Evolutionary conservation across 2,888 invertebrate genomes (phyloP).

Genomic region (Cryptocephalus primarius): DNA sequence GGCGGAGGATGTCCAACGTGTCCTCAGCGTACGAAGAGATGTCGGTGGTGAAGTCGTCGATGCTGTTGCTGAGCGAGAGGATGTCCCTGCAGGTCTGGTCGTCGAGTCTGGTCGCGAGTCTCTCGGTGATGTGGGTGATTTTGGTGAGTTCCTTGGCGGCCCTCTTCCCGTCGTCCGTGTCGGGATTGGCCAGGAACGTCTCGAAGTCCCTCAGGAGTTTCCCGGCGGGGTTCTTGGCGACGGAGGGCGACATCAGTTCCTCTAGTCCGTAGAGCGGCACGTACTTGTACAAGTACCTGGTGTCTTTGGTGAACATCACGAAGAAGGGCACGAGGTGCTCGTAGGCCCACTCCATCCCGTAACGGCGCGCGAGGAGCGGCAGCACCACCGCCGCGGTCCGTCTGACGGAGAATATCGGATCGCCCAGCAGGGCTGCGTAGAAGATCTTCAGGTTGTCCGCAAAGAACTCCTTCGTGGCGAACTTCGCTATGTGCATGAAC

Average conservation of each 20-base stretch:
- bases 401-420: constrained; percentile 29
- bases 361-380: constrained; percentile 29
- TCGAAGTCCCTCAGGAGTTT: constrained; percentile 18
- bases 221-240: constrained; percentile 10
- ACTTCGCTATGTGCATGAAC: constrained; percentile 26
- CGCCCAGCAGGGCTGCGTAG: constrained; percentile 28
- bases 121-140: constrained; percentile 9
- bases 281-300: constrained; percentile 27
- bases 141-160: constrained; percentile 9
- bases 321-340: constrained; percentile 26
- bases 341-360: constrained; percentile 28
- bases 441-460: constrained; percentile 26
- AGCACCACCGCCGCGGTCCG: constrained; percentile 29
- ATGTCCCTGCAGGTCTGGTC: constrained; percentile 14
- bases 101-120: constrained; percentile 19
- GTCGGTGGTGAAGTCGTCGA: constrained; percentile 16
- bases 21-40: constrained; percentile 28
- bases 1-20: constrained; percentile 21
- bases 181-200: constrained; percentile 4
- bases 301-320: constrained; percentile 23
- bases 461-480: constrained; percentile 27
- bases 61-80: constrained; percentile 13
- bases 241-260: constrained; percentile 28
- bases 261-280: constrained; percentile 29
- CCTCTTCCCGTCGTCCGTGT: constrained; percentile 7